These are phyloP conservation scores for Rugalucina vietnamica DNA, from an alignment of 2,888 invertebrate genomes.

Conservation along the genomic window DNA sequence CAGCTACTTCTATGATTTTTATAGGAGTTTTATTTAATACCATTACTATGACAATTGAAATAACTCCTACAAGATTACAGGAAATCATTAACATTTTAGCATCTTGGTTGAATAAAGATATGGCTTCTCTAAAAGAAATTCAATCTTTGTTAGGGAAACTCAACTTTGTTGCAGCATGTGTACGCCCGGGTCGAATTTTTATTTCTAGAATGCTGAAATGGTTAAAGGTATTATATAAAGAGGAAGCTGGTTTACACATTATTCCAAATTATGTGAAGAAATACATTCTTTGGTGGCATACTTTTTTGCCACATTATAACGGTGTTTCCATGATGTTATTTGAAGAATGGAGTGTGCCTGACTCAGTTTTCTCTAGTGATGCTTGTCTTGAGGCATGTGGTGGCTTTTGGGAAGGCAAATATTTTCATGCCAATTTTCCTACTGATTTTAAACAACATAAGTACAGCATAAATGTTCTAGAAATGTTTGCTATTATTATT, in stretches of 20 bases:
- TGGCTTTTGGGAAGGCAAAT: not conserved
- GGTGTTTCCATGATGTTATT: slow-evolving; percentile 13
- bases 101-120: not conserved
- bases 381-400: not conserved
- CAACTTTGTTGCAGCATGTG: slow-evolving; percentile 22
- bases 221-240: slow-evolving; percentile 5
- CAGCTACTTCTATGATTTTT: not conserved
- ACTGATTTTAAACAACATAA: not conserved
- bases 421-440: not conserved
- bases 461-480: not conserved
- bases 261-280: slow-evolving; percentile 20
- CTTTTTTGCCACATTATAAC: slow-evolving; percentile 15
- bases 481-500: not conserved
- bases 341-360: slow-evolving; percentile 1
- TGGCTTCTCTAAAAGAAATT: slow-evolving; percentile 13
- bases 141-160: slow-evolving; percentile 25
- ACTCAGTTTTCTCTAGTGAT: not conserved
- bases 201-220: slow-evolving; percentile 11
- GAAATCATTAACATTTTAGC: not conserved
- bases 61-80: not conserved
- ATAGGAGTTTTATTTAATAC: slow-evolving; percentile 17
- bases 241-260: not conserved
- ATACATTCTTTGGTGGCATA: slow-evolving; percentile 23
- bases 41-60: not conserved
- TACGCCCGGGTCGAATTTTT: slow-evolving; percentile 8